phyloP scores from a whole-genome alignment of 1,140 invertebrate genomes.

The Sinella curviseta region DNA sequence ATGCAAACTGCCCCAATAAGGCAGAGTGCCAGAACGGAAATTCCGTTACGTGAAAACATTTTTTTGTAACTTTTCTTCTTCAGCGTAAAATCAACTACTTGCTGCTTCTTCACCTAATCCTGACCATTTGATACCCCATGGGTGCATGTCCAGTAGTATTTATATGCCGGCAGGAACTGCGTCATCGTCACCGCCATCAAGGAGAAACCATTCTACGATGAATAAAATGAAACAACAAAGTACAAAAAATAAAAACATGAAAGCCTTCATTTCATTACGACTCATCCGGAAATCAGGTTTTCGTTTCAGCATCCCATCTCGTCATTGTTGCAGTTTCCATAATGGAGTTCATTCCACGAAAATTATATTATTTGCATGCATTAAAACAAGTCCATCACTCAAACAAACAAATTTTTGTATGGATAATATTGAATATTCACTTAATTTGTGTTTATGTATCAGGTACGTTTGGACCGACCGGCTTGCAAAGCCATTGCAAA shows the following conservation, averaged over 20 bases:
- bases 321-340: no score
- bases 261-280: not conserved
- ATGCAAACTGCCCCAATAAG: not conserved
- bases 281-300: slow-evolving; percentile 20
- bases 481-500: no score
- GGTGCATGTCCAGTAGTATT: slow-evolving; percentile 19
- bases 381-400: no score
- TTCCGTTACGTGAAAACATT: not conserved
- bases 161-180: slow-evolving; percentile 1
- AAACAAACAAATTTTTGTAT: no score
- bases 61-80: not conserved
- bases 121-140: no score
- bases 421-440: no score
- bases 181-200: not conserved
- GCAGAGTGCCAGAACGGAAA: not conserved
- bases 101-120: no score
- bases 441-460: no score
- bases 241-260: not conserved
- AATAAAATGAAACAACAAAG: not conserved
- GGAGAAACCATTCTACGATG: not conserved
- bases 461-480: no score
- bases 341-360: no score
- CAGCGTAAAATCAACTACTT: no score
- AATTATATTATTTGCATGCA: no score
- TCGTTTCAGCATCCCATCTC: not conserved